Conservation (phyloP, 2,113 vertebrate genomes). For the Lasiurus cinereus region DNA sequence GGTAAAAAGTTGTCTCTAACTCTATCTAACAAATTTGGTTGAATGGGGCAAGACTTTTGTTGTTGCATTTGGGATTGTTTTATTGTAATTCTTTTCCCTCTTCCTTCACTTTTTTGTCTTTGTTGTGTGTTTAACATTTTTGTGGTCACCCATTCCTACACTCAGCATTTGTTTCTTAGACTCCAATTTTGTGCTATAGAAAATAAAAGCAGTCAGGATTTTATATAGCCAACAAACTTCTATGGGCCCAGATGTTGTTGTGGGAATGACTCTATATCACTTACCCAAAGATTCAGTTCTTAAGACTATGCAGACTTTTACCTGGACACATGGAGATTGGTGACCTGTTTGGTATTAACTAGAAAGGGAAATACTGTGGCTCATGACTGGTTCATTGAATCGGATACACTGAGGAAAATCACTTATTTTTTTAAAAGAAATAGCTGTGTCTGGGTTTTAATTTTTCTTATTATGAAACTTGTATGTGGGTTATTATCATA, state of each 20-base stretch:
- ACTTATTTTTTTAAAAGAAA: background rate
- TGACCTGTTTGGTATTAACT: background rate
- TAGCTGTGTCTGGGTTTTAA: background rate
- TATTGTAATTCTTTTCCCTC: background rate
- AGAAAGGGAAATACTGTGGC: background rate
- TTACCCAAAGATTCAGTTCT: background rate
- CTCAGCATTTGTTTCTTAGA: background rate
- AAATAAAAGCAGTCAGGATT: background rate
- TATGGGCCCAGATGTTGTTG: no score
- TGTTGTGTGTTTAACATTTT: background rate
- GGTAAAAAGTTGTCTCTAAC: background rate
- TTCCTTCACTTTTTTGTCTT: background rate
- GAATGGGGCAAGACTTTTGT: background rate
- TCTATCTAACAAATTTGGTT: background rate
- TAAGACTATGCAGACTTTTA: background rate
- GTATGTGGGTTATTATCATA: background rate
- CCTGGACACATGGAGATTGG: background rate
- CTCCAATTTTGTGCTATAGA: background rate
- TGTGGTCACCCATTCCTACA: background rate
- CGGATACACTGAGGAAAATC: background rate
- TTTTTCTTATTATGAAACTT: background rate
- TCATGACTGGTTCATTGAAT: background rate
- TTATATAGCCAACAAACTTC: background rate
- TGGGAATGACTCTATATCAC: background rate
- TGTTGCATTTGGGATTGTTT: background rate